Conservation (phyloP, 2,888 invertebrate species). For the Lasioglossum marginatum region DNA sequence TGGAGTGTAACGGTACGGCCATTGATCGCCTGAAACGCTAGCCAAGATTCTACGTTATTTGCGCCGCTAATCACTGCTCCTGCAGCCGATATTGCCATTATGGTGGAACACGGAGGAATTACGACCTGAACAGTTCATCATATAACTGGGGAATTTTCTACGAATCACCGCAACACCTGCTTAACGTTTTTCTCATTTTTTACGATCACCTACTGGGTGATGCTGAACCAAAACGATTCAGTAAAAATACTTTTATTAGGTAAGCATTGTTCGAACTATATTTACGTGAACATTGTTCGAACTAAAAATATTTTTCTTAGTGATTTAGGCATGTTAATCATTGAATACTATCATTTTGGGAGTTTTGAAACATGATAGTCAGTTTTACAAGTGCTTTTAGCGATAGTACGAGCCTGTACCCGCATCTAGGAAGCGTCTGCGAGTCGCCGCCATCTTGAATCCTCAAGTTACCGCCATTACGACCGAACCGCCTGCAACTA, state of each 20-base stretch:
- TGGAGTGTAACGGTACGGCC: constrained; percentile 58
- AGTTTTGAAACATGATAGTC: not conserved
- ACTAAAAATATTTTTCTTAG: not conserved
- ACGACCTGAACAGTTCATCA: not conserved
- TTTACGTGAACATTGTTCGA: not conserved
- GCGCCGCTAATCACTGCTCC: constrained; percentile 36
- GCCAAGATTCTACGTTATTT: constrained; percentile 39
- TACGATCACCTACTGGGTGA: not conserved
- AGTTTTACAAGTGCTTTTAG: not conserved
- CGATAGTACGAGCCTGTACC: not conserved
- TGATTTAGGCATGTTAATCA: not conserved
- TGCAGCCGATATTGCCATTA: not conserved
- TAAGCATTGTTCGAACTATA: not conserved
- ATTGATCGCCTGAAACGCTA: constrained; percentile 32
- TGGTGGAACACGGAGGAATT: not conserved
- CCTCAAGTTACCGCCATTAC: not conserved
- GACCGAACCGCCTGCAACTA: not conserved
- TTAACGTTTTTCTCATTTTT: not conserved
- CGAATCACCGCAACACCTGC: not conserved
- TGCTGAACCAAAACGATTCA: not conserved
- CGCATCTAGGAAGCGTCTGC: not conserved
- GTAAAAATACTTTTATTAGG: not conserved
- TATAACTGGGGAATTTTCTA: not conserved
- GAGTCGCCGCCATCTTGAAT: constrained; percentile 1
- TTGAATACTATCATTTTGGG: not conserved